These are phyloP conservation scores for Eulithis prunata DNA, from an alignment of 2,888 invertebrate genomes.

Conservation along the genomic window DNA sequence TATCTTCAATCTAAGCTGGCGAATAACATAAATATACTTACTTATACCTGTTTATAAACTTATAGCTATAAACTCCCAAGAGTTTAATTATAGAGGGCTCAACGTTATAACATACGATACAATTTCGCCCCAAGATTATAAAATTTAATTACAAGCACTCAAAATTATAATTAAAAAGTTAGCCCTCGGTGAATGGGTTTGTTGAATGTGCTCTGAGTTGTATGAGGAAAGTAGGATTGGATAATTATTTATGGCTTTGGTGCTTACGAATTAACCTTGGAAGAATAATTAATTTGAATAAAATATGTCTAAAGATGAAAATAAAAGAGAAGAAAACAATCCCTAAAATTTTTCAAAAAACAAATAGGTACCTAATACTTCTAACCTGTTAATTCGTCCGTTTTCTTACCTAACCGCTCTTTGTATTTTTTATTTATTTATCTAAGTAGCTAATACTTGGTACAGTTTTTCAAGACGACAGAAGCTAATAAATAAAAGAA, in stretches of 20 bases:
- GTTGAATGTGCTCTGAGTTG: conserved; percentile 7
- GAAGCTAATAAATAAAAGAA: too few relatives aligned
- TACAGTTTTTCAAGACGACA: too few relatives aligned
- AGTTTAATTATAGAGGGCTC: conserved; percentile 13
- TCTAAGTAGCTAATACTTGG: too few relatives aligned
- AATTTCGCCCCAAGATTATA: conserved; percentile 25
- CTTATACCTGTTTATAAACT: not conserved
- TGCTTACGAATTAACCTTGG: not conserved
- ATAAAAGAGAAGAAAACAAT: too few relatives aligned
- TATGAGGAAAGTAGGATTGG: conserved; percentile 14
- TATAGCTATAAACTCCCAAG: not conserved
- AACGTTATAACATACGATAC: conserved; percentile 13
- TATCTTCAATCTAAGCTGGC: too few relatives aligned
- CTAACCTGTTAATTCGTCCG: too few relatives aligned
- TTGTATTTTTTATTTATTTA: too few relatives aligned
- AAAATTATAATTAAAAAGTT: conserved; percentile 29
- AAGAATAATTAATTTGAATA: too few relatives aligned
- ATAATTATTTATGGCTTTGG: conserved; percentile 3
- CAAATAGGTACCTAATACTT: too few relatives aligned
- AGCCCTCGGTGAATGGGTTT: conserved; percentile 15
- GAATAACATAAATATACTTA: not conserved
- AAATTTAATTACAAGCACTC: conserved; percentile 26
- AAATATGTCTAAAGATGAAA: too few relatives aligned
- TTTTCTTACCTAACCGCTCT: too few relatives aligned
- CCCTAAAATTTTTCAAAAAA: too few relatives aligned